A percentile compares a stretch with the other conserved stretches of the same genome.
Evolutionary conservation across 2,797 vertebrate genomes (phyloP).

Genomic region (Betta splendens): DNA sequence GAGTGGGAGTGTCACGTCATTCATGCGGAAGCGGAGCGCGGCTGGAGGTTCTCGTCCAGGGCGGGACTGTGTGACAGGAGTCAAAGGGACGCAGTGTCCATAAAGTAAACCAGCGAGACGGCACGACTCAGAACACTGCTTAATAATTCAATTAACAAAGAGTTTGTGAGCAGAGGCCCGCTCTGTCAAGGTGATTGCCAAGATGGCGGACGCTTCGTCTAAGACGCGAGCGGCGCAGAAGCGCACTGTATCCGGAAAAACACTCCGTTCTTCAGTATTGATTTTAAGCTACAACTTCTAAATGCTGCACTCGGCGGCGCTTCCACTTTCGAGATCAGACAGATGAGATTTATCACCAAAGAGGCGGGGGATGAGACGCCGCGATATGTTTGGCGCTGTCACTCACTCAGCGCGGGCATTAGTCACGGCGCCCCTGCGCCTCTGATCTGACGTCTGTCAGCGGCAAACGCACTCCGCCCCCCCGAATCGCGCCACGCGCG

Average conservation of each 20-base stretch:
- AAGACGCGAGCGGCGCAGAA: constrained; percentile 28
- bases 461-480: constrained; percentile 60
- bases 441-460: constrained; percentile 76
- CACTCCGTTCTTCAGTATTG: constrained; percentile 54
- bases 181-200: constrained; percentile 36
- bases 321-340: constrained; percentile 60
- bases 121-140: background rate
- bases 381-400: constrained; percentile 67
- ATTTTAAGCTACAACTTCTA: constrained; percentile 65
- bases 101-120: constrained; percentile 36
- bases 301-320: constrained; percentile 48
- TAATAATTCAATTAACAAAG: background rate
- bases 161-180: constrained; percentile 1
- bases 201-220: constrained; percentile 39
- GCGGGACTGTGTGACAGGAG: constrained; percentile 34
- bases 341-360: constrained; percentile 66
- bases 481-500: constrained; percentile 31
- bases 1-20: constrained; percentile 66
- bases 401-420: constrained; percentile 71
- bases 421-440: constrained; percentile 62
- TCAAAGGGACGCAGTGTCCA: constrained; percentile 45
- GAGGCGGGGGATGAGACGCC: constrained; percentile 64
- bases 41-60: constrained; percentile 44
- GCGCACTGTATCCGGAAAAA: constrained; percentile 52
- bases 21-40: constrained; percentile 69